Percentiles rank a stretch among this genome's conserved stretches.
phyloP scores from a whole-genome alignment of 2,888 invertebrate genomes.

The Elegia similella region DNA sequence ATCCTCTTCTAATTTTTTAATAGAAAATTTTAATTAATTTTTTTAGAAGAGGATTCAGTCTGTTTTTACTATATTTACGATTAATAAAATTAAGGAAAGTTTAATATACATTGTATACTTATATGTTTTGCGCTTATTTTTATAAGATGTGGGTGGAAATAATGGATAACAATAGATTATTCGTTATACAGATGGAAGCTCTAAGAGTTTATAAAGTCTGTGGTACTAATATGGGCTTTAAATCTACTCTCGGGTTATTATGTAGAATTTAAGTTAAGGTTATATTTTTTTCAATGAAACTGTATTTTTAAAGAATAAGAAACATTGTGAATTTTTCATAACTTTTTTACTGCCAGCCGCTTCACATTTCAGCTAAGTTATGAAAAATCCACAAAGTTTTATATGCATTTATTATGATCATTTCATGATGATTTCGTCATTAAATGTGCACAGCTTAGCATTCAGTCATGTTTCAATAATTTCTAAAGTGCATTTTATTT shows the following conservation, averaged over 20 bases:
- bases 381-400: background rate
- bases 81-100: no score
- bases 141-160: no score
- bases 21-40: no score
- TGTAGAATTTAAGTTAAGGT: no score
- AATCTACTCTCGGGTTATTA: no score
- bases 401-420: background rate
- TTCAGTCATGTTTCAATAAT: background rate
- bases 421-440: background rate
- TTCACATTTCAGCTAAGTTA: background rate
- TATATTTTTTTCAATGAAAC: background rate
- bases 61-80: no score
- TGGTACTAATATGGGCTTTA: background rate
- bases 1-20: no score
- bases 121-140: no score
- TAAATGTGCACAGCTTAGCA: background rate
- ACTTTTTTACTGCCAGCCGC: background rate
- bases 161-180: no score
- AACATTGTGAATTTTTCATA: conserved; percentile 1
- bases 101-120: no score
- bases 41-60: no score
- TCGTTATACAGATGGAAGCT: background rate
- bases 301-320: background rate
- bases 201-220: background rate
- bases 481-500: background rate